A percentile compares a stretch with the other conserved stretches of the same genome.
Conservation (phyloP, 2,888 invertebrate species). For the Rhagonycha fulva region DNA sequence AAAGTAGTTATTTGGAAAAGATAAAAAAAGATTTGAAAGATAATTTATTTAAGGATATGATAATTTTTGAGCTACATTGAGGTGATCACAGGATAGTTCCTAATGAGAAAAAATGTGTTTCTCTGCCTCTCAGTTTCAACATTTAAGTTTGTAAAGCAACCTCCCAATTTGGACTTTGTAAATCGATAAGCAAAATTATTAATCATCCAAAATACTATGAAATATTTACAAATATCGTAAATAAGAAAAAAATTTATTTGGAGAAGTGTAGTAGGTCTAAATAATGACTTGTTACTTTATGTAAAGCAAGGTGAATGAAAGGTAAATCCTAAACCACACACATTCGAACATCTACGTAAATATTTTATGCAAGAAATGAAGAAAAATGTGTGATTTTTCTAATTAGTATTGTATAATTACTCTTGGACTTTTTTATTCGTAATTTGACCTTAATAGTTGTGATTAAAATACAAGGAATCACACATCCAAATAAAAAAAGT, state of each 20-base stretch:
- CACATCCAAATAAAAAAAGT: neutral
- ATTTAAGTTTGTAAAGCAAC: neutral
- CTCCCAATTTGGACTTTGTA: neutral
- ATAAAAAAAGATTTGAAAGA: neutral
- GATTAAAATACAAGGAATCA: neutral
- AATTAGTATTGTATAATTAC: neutral
- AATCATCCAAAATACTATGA: neutral
- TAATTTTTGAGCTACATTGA: neutral
- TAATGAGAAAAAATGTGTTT: no score
- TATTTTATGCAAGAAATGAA: neutral
- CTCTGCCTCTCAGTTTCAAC: neutral
- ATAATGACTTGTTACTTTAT: no score
- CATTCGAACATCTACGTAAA: neutral
- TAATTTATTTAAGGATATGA: no score
- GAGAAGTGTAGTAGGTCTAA: no score
- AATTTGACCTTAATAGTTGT: neutral
- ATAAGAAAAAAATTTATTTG: neutral
- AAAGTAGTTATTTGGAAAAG: neutral
- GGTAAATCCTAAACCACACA: neutral
- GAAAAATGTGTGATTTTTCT: neutral
- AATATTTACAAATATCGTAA: neutral
- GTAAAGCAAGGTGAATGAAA: neutral
- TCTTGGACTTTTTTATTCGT: neutral
- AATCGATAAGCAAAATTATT: neutral
- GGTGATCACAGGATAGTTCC: neutral